Conservation (phyloP, 30 jellyfish, hydroid and myxozoan genomes). For the Turritopsis dohrnii region DNA sequence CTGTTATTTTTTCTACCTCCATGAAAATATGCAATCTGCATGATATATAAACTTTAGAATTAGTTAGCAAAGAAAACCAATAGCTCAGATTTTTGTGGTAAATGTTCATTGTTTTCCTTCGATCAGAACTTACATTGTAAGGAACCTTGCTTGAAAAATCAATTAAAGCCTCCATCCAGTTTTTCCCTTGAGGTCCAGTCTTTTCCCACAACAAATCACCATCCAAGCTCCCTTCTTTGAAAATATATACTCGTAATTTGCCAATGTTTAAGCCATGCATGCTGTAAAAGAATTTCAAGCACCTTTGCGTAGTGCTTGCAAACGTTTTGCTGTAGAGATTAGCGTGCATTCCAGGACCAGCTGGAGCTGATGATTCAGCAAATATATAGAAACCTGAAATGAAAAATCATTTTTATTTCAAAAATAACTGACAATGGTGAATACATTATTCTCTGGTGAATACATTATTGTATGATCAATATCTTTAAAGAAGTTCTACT, state of each 20-base stretch:
- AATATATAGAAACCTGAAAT: conserved; percentile 51
- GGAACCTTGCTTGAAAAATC: conserved; percentile 31
- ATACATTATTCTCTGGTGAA: neutral
- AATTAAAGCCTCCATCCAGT: conserved; percentile 52
- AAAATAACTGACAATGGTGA: neutral
- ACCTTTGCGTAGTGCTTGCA: conserved; percentile 20
- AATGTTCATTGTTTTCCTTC: no score
- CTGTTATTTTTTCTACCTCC: no score
- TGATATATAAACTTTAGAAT: no score
- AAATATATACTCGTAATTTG: conserved; percentile 36
- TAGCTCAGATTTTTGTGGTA: no score
- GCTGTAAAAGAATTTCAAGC: conserved; percentile 68
- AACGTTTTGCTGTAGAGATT: conserved; percentile 40
- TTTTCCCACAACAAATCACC: conserved; percentile 36
- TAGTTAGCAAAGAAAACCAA: no score
- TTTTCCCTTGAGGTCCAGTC: conserved; percentile 66
- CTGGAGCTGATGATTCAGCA: conserved; percentile 85
- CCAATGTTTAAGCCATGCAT: conserved; percentile 82
- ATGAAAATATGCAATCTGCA: no score
- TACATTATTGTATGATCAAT: neutral
- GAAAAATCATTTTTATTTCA: neutral
- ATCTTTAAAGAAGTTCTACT: no score
- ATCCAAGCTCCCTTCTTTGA: neutral
- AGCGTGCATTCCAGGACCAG: conserved; percentile 55
- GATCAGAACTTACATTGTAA: conserved; percentile 6